Percentiles rank a stretch among this genome's conserved stretches.
These are phyloP conservation scores for Magallana angulata DNA, from an alignment of 1,140 invertebrate genomes.

Conservation along the genomic window DNA sequence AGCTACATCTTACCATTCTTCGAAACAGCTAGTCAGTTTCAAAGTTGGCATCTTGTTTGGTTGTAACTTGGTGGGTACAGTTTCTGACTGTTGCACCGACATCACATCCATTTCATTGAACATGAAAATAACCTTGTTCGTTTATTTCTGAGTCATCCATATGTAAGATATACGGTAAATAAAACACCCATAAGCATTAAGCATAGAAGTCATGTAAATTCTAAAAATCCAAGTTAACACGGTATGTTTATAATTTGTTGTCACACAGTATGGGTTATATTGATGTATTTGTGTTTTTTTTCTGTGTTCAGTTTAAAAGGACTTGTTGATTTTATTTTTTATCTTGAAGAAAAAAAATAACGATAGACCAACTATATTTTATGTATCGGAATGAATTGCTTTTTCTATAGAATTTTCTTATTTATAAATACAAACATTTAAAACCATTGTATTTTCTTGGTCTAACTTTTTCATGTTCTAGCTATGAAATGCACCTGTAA, in stretches of 20 bases:
- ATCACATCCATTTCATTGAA: constrained; percentile 13
- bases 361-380: neutral
- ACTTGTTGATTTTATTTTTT: constrained; percentile 12
- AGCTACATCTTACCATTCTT: constrained; percentile 12
- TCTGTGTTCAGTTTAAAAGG: constrained; percentile 26
- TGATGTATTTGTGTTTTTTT: constrained; percentile 8
- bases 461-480: neutral
- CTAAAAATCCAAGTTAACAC: neutral
- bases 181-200: neutral
- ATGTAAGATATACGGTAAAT: neutral
- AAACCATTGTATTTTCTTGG: neutral
- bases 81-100: neutral
- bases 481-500: neutral
- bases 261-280: constrained; percentile 21
- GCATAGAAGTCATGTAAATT: neutral
- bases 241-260: constrained; percentile 29
- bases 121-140: neutral
- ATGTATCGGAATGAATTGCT: no score
- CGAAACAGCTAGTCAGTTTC: constrained; percentile 9
- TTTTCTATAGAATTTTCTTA: no score
- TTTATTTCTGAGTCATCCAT: neutral
- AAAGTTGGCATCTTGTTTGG: neutral
- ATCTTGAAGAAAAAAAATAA: neutral
- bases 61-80: neutral
- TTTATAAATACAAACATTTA: neutral